phyloP scores from a whole-genome alignment of 2,888 invertebrate species.

The Drosophila pseudotalamancana region DNA sequence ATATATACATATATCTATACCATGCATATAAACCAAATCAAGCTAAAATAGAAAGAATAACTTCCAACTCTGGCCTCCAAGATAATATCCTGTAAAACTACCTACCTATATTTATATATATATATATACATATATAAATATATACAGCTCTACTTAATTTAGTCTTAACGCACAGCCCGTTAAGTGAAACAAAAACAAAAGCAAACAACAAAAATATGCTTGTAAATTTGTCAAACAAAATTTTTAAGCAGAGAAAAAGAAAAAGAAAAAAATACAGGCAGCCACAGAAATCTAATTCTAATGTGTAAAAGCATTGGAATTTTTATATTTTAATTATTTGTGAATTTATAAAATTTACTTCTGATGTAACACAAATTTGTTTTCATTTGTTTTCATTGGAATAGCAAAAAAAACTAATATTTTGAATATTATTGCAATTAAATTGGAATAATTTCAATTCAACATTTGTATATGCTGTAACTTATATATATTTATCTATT shows the following conservation, averaged over 20 bases:
- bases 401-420: conserved; percentile 20
- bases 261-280: background rate
- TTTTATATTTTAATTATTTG: conserved; percentile 19
- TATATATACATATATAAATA: conserved; percentile 4
- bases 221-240: conserved; percentile 40
- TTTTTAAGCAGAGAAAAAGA: conserved; percentile 18
- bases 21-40: conserved; percentile 35
- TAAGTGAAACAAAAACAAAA: background rate
- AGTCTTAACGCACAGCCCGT: conserved; percentile 32
- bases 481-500: conserved; percentile 63
- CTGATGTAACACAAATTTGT: conserved; percentile 46
- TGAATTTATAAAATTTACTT: conserved; percentile 57
- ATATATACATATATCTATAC: background rate
- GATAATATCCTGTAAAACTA: conserved; percentile 1
- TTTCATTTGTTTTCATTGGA: conserved; percentile 1
- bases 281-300: conserved; percentile 5
- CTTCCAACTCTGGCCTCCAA: conserved; percentile 43
- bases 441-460: conserved; percentile 79
- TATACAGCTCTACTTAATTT: conserved; percentile 7
- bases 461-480: conserved; percentile 64
- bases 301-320: background rate
- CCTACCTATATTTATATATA: conserved; percentile 7
- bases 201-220: background rate
- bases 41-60: conserved; percentile 15
- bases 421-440: conserved; percentile 78